Conservation (phyloP, 1,140 invertebrate genomes). For the Drosophila nebulosa region DNA sequence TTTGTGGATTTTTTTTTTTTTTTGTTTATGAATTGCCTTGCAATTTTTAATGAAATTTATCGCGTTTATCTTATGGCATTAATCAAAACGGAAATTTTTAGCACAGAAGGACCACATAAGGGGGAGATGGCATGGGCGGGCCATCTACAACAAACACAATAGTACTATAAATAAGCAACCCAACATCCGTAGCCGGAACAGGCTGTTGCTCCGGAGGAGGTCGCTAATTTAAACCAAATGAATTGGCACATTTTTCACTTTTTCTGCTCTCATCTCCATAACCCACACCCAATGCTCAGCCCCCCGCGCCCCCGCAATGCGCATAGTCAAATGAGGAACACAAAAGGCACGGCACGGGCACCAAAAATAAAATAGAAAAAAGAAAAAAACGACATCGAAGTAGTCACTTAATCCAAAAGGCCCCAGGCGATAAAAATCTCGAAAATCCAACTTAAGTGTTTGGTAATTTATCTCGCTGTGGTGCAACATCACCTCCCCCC, state of each 20-base stretch:
- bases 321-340: slow-evolving; percentile 54
- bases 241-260: slow-evolving; percentile 81
- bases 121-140: not conserved
- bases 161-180: slow-evolving; percentile 52
- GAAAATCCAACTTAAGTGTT: slow-evolving; percentile 81
- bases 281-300: not conserved
- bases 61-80: slow-evolving; percentile 74
- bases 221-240: slow-evolving; percentile 81
- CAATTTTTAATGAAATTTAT: slow-evolving; percentile 80
- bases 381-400: slow-evolving; percentile 18
- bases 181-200: slow-evolving; percentile 38
- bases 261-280: slow-evolving; percentile 24
- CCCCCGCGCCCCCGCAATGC: no score
- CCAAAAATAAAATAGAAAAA: slow-evolving; percentile 26
- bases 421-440: slow-evolving; percentile 78
- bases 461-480: slow-evolving; percentile 78
- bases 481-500: not conserved
- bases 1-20: slow-evolving; percentile 76
- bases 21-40: slow-evolving; percentile 79
- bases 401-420: slow-evolving; percentile 77
- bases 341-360: slow-evolving; percentile 17
- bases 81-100: slow-evolving; percentile 59
- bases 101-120: slow-evolving; percentile 12
- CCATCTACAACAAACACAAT: slow-evolving; percentile 26
- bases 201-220: slow-evolving; percentile 68